A percentile compares a stretch with the other conserved stretches of the same genome.
Evolutionary conservation across 1,140 invertebrate species (phyloP).

Genomic region (Drosophila ironensis): DNA sequence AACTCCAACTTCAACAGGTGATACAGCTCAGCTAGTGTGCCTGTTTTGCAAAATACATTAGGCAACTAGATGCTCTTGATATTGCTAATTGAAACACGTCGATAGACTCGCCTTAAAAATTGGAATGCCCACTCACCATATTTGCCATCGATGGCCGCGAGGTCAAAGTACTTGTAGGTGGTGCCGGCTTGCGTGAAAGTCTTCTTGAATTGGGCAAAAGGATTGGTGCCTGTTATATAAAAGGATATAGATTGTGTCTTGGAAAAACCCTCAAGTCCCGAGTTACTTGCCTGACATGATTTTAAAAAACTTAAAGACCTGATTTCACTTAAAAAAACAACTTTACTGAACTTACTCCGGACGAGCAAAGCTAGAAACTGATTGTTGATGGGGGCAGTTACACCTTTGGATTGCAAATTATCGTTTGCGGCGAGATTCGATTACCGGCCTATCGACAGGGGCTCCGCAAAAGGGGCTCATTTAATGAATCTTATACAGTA

Average conservation of each 20-base stretch:
- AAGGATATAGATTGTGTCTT: slow-evolving; percentile 8
- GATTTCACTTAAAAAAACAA: background rate
- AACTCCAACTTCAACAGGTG: slow-evolving; percentile 62
- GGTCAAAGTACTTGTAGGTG: slow-evolving; percentile 89
- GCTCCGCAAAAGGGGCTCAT: too few species aligned
- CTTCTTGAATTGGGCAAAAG: slow-evolving; percentile 87
- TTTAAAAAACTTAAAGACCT: background rate
- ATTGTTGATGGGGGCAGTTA: slow-evolving; percentile 12
- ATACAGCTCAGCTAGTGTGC: too few species aligned
- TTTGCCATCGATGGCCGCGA: slow-evolving; percentile 86
- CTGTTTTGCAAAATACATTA: too few species aligned
- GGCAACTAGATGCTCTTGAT: too few species aligned
- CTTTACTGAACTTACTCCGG: slow-evolving; percentile 51
- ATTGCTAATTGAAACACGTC: slow-evolving; percentile 18
- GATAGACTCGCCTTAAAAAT: background rate
- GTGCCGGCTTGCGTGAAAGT: slow-evolving; percentile 86
- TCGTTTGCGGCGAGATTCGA: background rate
- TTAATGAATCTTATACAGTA: too few species aligned
- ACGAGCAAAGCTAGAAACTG: slow-evolving; percentile 47
- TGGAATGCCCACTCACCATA: slow-evolving; percentile 90
- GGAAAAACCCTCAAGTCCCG: background rate
- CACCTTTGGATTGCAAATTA: background rate
- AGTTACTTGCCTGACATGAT: slow-evolving; percentile 57
- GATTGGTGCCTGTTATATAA: slow-evolving; percentile 85
- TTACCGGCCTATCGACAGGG: background rate